Base-by-base conservation (phyloP, 2,888 invertebrate species). In the Eumacrocentrus americanus region DNA sequence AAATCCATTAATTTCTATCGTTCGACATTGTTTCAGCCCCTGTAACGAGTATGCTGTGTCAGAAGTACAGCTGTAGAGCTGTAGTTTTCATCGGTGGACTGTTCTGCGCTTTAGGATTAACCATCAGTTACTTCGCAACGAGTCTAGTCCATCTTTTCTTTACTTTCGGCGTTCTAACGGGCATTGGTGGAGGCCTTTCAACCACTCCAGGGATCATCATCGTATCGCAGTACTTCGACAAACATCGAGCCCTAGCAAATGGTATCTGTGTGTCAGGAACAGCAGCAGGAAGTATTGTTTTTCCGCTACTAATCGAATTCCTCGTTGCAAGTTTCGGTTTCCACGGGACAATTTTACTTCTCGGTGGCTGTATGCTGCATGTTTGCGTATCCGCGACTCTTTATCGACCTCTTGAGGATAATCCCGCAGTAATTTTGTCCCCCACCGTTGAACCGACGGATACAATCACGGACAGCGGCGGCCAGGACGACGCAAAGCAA, bases 151-250 rank as follows among this genome's bases (percentile, higher is more conserved):
- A 90, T 76, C 82, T 91, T 38, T 84, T 90, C 59, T 84, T 90
- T 62, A 89, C 89, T 48, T 89, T 90, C 67, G 90, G 90, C 34
- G 86, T 90, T 9, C 83, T 90, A 71, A 89, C 89, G 66, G 90
- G 89, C 35, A 89, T 91, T 58, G 91, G 91, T 0, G 91, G 91
- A 0, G 91, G 91, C 0, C 82, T 91, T 0, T 91, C 91, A 0
- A 91, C 91, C 1, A 91, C 91, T 0, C 91, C 91, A 0, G 91
- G 91, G 0, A 90, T 91, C 53, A 90, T 91, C 5, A 89, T 91
- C 61, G 91, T 91, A 0, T 91, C 91, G 0, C 89, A 90, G 65
- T 91, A 91, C 73, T 91, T 91, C 70, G 89, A 90, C 70, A 90
- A 88, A 72, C 90, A 90, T 79, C 86, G 91, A 52, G 91, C 91